These are phyloP conservation scores for Scaptomyza graminum DNA, from an alignment of 1,140 invertebrate genomes.

Conservation along the genomic window DNA sequence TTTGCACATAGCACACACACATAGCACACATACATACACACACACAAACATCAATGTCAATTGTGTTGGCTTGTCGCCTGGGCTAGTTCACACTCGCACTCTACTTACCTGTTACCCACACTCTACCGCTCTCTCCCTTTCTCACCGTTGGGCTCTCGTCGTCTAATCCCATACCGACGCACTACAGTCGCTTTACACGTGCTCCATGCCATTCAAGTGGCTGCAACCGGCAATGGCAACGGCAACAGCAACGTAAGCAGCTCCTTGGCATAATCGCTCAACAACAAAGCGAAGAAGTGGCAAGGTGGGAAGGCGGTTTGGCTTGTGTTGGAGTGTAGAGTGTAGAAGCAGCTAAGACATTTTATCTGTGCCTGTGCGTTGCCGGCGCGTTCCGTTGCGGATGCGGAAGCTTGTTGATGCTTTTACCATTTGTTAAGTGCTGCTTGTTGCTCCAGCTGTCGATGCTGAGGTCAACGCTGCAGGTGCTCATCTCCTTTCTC, in stretches of 20 bases:
- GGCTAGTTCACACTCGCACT: slow-evolving; percentile 52
- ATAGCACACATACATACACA: not conserved
- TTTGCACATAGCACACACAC: slow-evolving; percentile 10
- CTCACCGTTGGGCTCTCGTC: slow-evolving; percentile 23
- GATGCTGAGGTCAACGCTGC: slow-evolving; percentile 78
- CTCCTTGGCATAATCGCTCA: slow-evolving; percentile 80
- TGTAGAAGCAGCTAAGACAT: slow-evolving; percentile 65
- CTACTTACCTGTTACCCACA: slow-evolving; percentile 27
- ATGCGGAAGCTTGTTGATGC: slow-evolving; percentile 82
- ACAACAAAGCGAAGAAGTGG: slow-evolving; percentile 40
- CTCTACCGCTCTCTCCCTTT: not conserved
- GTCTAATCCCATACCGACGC: slow-evolving; percentile 77
- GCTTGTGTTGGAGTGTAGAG: not conserved
- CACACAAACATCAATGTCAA: slow-evolving; percentile 25
- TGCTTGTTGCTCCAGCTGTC: slow-evolving; percentile 81
- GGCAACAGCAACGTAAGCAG: slow-evolving; percentile 36
- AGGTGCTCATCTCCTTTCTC: slow-evolving; percentile 43
- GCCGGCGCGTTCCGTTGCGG: slow-evolving; percentile 73
- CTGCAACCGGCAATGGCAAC: slow-evolving; percentile 48
- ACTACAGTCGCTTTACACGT: slow-evolving; percentile 77
- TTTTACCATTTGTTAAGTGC: slow-evolving; percentile 82
- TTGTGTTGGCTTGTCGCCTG: slow-evolving; percentile 45
- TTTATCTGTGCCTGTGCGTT: slow-evolving; percentile 66
- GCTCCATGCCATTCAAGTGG: slow-evolving; percentile 73
- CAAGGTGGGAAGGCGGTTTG: slow-evolving; percentile 12